phyloP scores from a whole-genome alignment of 2,888 invertebrate species.

The Cephus runcator region DNA sequence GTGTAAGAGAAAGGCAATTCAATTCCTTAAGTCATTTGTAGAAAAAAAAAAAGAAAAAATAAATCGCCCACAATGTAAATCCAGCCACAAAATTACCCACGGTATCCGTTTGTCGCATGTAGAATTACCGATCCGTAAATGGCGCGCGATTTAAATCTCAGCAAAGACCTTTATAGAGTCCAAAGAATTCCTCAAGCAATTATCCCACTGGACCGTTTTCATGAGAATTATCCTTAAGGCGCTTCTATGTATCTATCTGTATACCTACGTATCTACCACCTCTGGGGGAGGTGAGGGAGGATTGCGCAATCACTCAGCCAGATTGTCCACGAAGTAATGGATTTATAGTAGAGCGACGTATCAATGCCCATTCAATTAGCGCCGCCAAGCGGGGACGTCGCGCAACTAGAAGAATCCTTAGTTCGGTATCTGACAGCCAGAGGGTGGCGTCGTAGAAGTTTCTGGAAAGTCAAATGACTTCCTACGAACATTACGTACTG shows the following conservation, averaged over 20 bases:
- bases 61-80: background rate
- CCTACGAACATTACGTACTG: too few relatives aligned
- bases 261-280: background rate
- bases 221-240: too few relatives aligned
- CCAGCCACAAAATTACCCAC: too few relatives aligned
- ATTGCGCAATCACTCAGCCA: conserved; percentile 26
- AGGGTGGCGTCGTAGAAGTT: too few relatives aligned
- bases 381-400: conserved; percentile 9
- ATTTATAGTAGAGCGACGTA: conserved; percentile 38
- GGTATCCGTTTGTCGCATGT: background rate
- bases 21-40: background rate
- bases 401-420: too few relatives aligned
- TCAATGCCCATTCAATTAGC: conserved; percentile 49
- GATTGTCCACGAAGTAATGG: conserved; percentile 42
- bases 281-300: conserved; percentile 5
- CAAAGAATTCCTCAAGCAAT: conserved; percentile 43
- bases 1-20: too few relatives aligned
- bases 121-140: background rate
- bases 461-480: too few relatives aligned
- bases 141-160: background rate
- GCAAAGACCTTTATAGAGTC: too few relatives aligned
- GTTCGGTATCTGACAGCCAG: too few relatives aligned
- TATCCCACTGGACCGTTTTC: conserved; percentile 38
- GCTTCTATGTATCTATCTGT: background rate
- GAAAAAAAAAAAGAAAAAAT: background rate